These are phyloP conservation scores for Muricea muricata DNA, from an alignment of 92 coral and sea anemone genomes.

Conservation along the genomic window DNA sequence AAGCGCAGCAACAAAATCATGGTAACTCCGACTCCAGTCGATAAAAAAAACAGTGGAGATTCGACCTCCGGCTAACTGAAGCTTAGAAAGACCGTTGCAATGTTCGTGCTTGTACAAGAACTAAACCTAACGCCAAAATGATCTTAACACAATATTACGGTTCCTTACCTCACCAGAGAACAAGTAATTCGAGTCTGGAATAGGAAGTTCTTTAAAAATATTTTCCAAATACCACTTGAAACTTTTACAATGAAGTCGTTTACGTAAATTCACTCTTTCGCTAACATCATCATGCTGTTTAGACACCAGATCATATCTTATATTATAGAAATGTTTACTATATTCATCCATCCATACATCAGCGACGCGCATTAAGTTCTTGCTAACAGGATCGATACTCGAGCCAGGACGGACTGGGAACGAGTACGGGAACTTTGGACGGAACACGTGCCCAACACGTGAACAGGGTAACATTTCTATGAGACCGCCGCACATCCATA, in stretches of 20 bases:
- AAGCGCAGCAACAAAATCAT: too few relatives aligned
- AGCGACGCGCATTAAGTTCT: slow-evolving; percentile 97
- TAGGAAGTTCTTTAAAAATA: slow-evolving; percentile 82
- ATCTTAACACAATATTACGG: too few relatives aligned
- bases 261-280: slow-evolving; percentile 84
- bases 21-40: too few relatives aligned
- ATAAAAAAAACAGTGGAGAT: too few relatives aligned
- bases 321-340: slow-evolving; percentile 93
- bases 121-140: too few relatives aligned
- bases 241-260: slow-evolving; percentile 83
- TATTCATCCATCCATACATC: slow-evolving; percentile 99
- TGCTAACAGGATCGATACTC: slow-evolving; percentile 90
- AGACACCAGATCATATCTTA: slow-evolving; percentile 84
- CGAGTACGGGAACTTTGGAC: slow-evolving; percentile 93
- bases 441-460: slow-evolving; percentile 98
- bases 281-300: slow-evolving; percentile 92
- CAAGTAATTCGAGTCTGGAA: slow-evolving; percentile 83
- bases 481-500: slow-evolving; percentile 98
- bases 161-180: slow-evolving; percentile 90
- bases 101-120: too few relatives aligned
- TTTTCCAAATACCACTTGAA: slow-evolving; percentile 97
- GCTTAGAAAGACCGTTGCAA: too few relatives aligned
- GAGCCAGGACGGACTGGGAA: slow-evolving; percentile 80
- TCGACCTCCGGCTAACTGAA: too few relatives aligned
- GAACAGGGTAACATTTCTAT: slow-evolving; percentile 99